Conservation (phyloP, 2,888 invertebrate species). For the Eupsilia transversa region DNA sequence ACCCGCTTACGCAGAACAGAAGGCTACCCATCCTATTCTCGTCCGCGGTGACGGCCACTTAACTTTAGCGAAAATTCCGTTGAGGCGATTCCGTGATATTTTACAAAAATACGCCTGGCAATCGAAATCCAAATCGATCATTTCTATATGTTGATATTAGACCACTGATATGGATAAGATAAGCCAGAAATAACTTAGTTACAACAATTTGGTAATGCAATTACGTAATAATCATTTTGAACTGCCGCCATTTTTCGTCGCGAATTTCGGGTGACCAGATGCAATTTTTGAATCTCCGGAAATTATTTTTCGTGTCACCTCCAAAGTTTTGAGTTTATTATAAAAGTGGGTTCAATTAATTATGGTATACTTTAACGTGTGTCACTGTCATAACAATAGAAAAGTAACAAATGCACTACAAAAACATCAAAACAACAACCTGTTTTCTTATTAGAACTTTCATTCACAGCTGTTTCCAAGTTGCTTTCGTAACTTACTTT, state of each 20-base stretch:
- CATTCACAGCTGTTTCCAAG: conserved; percentile 27
- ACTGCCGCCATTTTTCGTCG: conserved; percentile 48
- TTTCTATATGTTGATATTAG: conserved; percentile 33
- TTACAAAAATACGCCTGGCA: not conserved
- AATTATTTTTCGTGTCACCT: conserved; percentile 7
- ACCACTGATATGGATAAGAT: conserved; percentile 55
- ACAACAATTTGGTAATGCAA: conserved; percentile 36
- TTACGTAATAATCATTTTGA: conserved; percentile 52
- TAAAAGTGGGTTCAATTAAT: not conserved
- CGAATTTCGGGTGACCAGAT: conserved; percentile 43
- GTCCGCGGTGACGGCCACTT: conserved; percentile 33
- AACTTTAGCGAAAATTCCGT: conserved; percentile 6
- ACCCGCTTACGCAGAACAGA: conserved; percentile 39
- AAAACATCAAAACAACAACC: not conserved
- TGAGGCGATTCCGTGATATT: conserved; percentile 9
- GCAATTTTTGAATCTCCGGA: conserved; percentile 5
- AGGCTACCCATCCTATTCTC: conserved; percentile 57
- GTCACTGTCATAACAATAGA: not conserved
- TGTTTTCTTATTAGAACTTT: not conserved
- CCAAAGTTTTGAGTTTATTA: not conserved
- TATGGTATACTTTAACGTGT: not conserved
- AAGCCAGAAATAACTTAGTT: conserved; percentile 15
- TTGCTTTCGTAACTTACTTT: conserved; percentile 23
- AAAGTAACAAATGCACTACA: not conserved
- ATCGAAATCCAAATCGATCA: conserved; percentile 32